Conservation (phyloP, 2,797 vertebrate genomes). For the Lophura swinhoii region DNA sequence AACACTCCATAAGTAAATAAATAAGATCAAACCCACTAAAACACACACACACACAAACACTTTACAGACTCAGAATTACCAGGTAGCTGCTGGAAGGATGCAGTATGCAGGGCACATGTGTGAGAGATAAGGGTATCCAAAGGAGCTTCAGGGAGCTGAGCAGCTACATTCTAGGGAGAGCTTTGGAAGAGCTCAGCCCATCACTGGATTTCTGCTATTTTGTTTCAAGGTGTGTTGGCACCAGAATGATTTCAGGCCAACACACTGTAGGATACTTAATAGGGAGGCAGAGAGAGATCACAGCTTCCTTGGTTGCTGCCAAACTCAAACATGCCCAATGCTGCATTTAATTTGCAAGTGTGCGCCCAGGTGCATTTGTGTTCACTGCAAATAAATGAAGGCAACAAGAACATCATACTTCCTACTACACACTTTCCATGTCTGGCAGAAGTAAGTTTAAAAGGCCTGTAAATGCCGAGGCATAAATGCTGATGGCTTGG, state of each 20-base stretch:
- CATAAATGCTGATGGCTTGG: background rate
- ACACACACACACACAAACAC: background rate
- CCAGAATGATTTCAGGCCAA: slow-evolving; percentile 11
- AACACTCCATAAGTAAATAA: background rate
- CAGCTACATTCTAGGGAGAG: background rate
- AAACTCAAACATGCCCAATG: slow-evolving; percentile 27
- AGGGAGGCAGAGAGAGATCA: slow-evolving; percentile 17
- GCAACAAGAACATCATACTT: background rate
- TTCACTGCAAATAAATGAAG: background rate
- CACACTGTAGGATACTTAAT: background rate
- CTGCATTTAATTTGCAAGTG: slow-evolving; percentile 35
- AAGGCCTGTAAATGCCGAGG: background rate
- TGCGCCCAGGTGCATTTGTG: background rate
- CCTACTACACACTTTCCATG: background rate
- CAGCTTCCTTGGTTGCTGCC: slow-evolving; percentile 28
- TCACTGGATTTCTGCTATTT: background rate
- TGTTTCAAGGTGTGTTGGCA: background rate
- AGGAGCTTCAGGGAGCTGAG: background rate
- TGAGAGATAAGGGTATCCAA: background rate
- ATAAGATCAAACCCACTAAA: background rate
- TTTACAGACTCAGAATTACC: background rate
- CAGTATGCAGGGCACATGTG: no score
- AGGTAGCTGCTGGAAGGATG: background rate
- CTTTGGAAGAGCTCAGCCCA: background rate
- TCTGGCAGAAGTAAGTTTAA: background rate